Percentiles rank a stretch among this genome's conserved stretches.
Conservation (phyloP, 1,140 invertebrate species). For the Popillia japonica region DNA sequence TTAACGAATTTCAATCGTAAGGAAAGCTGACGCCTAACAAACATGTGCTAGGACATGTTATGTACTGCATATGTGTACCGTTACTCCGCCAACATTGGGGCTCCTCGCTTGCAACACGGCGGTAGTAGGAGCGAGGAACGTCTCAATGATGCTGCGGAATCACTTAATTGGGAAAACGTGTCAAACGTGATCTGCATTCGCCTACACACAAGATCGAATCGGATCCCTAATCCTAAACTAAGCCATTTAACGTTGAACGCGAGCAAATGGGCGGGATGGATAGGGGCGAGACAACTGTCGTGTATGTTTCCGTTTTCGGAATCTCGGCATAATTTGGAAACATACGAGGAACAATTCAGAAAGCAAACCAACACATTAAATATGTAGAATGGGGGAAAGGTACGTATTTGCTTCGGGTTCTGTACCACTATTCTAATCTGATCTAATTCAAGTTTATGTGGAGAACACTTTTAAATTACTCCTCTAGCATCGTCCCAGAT, state of each 20-base stretch:
- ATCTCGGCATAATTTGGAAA: not conserved
- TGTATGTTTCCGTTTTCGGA: conserved; percentile 17
- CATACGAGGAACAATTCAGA: not conserved
- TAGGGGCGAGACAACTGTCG: not conserved
- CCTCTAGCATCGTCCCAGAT: too few relatives aligned
- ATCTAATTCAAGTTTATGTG: too few relatives aligned
- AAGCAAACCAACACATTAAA: not conserved
- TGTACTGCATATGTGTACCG: not conserved
- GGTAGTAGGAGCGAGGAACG: not conserved
- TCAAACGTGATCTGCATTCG: conserved; percentile 38
- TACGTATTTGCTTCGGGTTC: too few relatives aligned
- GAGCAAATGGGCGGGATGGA: not conserved
- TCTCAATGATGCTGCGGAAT: conserved; percentile 11
- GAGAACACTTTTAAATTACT: too few relatives aligned
- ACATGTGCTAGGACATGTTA: not conserved
- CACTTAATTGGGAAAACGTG: conserved; percentile 37
- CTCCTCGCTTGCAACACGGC: not conserved
- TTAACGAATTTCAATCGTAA: not conserved
- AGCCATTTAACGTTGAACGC: conserved; percentile 25
- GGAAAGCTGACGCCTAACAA: not conserved
- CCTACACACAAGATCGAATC: not conserved
- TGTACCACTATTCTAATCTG: too few relatives aligned
- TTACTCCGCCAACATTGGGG: not conserved
- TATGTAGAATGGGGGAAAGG: too few relatives aligned
- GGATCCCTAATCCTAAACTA: conserved; percentile 23